phyloP scores from a whole-genome alignment of 2,797 vertebrate genomes.

The Acestrorhynchus altus region DNA sequence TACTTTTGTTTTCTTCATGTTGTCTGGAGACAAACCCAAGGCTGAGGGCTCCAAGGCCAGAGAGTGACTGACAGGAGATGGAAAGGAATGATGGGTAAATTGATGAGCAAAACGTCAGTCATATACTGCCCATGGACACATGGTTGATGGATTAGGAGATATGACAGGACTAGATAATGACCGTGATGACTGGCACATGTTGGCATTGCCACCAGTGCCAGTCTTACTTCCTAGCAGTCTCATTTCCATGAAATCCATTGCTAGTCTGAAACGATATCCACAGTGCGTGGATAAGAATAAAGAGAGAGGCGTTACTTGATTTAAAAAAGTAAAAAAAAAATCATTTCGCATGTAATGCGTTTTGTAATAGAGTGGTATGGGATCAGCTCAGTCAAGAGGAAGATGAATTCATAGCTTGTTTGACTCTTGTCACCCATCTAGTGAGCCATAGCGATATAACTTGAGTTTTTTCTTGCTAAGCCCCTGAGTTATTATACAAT shows the following conservation, averaged over 20 bases:
- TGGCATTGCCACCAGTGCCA: constrained; percentile 10
- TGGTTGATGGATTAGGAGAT: background rate
- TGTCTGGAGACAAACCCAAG: background rate
- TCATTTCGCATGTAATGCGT: background rate
- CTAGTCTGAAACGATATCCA: too few relatives aligned
- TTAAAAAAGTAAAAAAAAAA: background rate
- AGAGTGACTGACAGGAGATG: background rate
- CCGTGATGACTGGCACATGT: background rate
- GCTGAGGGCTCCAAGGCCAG: background rate
- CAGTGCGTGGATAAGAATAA: background rate
- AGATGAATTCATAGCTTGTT: constrained; percentile 30
- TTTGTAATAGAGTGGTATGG: constrained; percentile 1
- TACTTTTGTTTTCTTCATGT: background rate
- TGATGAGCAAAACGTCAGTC: constrained; percentile 9
- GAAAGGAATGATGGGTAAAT: constrained; percentile 16
- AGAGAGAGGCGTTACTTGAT: background rate
- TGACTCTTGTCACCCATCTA: constrained; percentile 21
- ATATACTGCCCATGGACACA: background rate
- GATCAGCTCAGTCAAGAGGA: constrained; percentile 14
- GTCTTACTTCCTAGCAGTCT: background rate
- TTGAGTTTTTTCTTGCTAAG: constrained; percentile 1
- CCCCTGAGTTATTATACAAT: constrained; percentile 24
- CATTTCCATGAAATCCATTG: background rate
- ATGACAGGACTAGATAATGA: background rate
- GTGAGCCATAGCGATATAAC: constrained; percentile 7